Evolutionary conservation across 2,113 vertebrate species (phyloP), one percentile per base, ranked within the genome.

Genomic region (Pachypanchax playfairii): DNA sequence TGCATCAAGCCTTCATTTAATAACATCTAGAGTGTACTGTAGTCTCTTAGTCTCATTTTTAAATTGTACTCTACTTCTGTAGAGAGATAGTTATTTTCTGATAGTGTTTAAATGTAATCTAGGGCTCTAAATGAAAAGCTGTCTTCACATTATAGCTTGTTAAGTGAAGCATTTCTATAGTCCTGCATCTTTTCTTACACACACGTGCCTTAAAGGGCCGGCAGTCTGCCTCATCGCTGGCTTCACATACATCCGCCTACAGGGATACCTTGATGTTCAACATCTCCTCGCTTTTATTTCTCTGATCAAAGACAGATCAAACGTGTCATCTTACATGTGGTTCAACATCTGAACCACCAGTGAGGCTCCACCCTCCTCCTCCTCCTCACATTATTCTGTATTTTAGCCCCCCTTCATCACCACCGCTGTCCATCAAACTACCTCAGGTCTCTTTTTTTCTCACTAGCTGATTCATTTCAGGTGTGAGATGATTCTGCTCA

Each of bases 11-110:
- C 61, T 11, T 75, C 54, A 33, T 55, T 35, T 15, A 49, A 63
- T 47, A 80, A 65, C 78, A 76, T 82, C 73, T 51, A 68, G 56
- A 52, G 60, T 73, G 67, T 83, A 77, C 77, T 83, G 73, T 84
- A 77, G 59, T 79, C 60, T 28, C 31, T 28, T 83, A 82, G 77
- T 48, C 63, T 72, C 52, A 62, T 65, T 66, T 79, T 80, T 56
- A 79, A 76, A 78, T 69, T 50, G 41, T 78, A 24, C 83, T 85
- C 85, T 70, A 74, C 75, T 14, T 86, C 73, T 70, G 77, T 77
- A 74, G 73, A 77, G 83, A 65, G 31, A 79, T 51, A 56, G 58
- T 79, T 83, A 76, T 86, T 87, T 86, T 87, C 75, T 76, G 68
- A 83, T 72, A 65, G 69, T 77, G 74, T 86, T 70, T 82, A 24